These are phyloP conservation scores for Gobiocypris rarus DNA, from an alignment of 2,113 vertebrate genomes.

Conservation along the genomic window DNA sequence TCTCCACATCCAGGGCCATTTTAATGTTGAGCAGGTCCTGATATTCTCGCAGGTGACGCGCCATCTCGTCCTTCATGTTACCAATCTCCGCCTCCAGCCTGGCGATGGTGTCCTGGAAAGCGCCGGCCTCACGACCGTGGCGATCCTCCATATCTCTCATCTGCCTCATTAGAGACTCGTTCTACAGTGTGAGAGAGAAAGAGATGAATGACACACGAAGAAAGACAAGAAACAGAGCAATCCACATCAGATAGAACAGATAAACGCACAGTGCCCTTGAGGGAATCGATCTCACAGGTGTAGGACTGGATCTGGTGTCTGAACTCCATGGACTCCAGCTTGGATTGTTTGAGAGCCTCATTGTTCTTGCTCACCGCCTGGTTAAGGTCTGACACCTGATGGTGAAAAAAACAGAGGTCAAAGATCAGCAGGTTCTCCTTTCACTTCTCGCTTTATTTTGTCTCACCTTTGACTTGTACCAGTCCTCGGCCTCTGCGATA, in stretches of 20 bases:
- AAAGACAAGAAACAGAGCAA: background rate
- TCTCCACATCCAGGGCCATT: slow-evolving; percentile 98
- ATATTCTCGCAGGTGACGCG: slow-evolving; percentile 91
- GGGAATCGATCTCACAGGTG: slow-evolving; percentile 88
- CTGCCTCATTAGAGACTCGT: slow-evolving; percentile 88
- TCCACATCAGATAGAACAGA: background rate
- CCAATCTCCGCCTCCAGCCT: slow-evolving; percentile 87
- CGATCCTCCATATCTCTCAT: slow-evolving; percentile 89
- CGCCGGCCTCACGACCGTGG: slow-evolving; percentile 75
- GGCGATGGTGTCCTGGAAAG: slow-evolving; percentile 83
- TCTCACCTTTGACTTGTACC: slow-evolving; percentile 96
- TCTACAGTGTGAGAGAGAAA: slow-evolving; percentile 71
- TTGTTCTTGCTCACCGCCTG: slow-evolving; percentile 89
- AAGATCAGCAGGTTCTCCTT: background rate
- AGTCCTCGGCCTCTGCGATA: slow-evolving; percentile 90
- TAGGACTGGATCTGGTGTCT: slow-evolving; percentile 91
- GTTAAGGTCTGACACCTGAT: slow-evolving; percentile 84
- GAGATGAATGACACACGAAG: background rate
- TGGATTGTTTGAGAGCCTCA: slow-evolving; percentile 81
- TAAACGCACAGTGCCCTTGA: slow-evolving; percentile 86
- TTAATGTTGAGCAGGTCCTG: slow-evolving; percentile 95
- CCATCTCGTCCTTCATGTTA: slow-evolving; percentile 93
- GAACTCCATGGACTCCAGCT: slow-evolving; percentile 89
- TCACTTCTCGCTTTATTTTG: background rate
- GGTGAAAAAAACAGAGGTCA: background rate